Evolutionary conservation across 2,888 invertebrate genomes (phyloP).

Genomic region (Pterostichus madidus): DNA sequence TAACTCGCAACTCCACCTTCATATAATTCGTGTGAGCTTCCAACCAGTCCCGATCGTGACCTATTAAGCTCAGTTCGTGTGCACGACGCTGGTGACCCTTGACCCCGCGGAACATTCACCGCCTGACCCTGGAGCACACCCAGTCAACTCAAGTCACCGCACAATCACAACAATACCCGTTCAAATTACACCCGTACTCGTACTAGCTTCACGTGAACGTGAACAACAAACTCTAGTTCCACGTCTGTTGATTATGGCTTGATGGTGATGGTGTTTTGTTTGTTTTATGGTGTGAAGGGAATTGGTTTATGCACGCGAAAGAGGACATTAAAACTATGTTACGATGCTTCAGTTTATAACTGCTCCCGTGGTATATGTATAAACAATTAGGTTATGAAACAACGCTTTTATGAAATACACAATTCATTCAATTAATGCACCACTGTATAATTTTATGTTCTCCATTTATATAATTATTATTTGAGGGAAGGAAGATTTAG

Average conservation of each 20-base stretch:
- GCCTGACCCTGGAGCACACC: slow-evolving; percentile 58
- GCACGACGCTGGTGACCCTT: slow-evolving; percentile 63
- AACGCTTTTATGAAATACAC: too few relatives aligned
- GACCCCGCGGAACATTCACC: slow-evolving; percentile 64
- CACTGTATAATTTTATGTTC: too few relatives aligned
- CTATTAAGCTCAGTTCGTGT: slow-evolving; percentile 62
- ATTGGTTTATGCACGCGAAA: slow-evolving; percentile 22
- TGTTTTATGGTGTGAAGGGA: slow-evolving; percentile 12
- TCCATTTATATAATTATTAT: too few relatives aligned
- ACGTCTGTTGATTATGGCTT: slow-evolving; percentile 16
- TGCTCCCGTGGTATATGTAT: too few relatives aligned
- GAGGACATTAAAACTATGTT: slow-evolving; percentile 18
- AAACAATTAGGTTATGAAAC: too few relatives aligned
- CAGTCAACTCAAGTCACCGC: slow-evolving; percentile 14
- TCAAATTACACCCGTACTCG: slow-evolving; percentile 20
- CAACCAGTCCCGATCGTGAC: slow-evolving; percentile 62
- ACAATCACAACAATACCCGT: slow-evolving; percentile 22
- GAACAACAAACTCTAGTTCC: not conserved
- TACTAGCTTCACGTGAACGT: not conserved
- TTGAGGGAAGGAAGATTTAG: too few relatives aligned
- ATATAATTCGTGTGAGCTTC: slow-evolving; percentile 10
- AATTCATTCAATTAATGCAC: too few relatives aligned
- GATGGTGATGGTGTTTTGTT: slow-evolving; percentile 1
- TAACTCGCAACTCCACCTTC: not conserved
- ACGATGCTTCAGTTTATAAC: not conserved